These are phyloP conservation scores for Phataginus tricuspis DNA, from an alignment of 2,797 vertebrate genomes.

Conservation along the genomic window DNA sequence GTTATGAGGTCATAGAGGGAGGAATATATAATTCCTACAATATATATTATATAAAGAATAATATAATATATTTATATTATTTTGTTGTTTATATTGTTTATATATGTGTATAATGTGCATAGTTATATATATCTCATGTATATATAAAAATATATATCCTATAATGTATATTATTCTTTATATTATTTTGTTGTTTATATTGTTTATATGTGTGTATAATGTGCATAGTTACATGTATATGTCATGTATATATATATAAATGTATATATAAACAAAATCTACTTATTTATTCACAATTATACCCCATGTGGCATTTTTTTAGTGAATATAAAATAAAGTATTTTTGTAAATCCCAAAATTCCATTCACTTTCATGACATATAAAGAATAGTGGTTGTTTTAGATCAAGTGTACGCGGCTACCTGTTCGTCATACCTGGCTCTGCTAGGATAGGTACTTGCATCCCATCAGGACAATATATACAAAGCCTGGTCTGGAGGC, in stretches of 20 bases:
- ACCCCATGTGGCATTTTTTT: neutral
- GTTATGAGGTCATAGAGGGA: neutral
- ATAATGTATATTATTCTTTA: too few species aligned
- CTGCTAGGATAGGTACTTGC: neutral
- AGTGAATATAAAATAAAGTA: neutral
- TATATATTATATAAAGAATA: too few species aligned
- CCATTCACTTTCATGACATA: neutral
- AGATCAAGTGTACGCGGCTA: neutral
- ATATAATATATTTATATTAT: too few species aligned
- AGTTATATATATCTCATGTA: neutral
- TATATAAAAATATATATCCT: neutral
- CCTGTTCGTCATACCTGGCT: neutral
- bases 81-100: too few species aligned
- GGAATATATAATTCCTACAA: neutral
- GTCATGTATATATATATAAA: neutral
- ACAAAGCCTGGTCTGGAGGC: neutral
- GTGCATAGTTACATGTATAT: too few species aligned
- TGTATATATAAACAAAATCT: neutral
- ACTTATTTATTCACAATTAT: neutral
- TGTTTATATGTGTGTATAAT: too few species aligned
- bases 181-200: too few species aligned
- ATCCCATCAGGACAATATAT: neutral
- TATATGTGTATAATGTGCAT: too few species aligned
- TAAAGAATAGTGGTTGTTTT: neutral
- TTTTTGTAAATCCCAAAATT: neutral